Evolutionary conservation across 2,113 vertebrate genomes (phyloP).

Genomic region (Oryzias melastigma): DNA sequence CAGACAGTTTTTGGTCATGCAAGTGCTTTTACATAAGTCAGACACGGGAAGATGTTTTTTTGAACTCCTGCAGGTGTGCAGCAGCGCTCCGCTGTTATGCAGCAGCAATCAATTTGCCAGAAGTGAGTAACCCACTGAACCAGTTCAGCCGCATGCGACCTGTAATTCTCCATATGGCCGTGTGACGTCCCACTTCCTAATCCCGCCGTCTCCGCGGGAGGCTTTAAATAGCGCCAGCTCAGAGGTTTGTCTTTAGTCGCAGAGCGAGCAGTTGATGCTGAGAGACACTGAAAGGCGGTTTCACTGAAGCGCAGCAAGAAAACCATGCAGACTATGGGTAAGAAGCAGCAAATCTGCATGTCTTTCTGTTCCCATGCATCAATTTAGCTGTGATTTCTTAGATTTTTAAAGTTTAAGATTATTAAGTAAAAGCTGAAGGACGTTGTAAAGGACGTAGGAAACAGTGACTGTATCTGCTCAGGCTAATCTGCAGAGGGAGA

Average conservation of each 20-base stretch:
- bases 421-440: no score
- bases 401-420: no score
- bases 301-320: neutral
- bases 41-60: conserved; percentile 13
- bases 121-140: neutral
- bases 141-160: conserved; percentile 26
- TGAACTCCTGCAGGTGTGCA: neutral
- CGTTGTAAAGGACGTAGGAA: no score
- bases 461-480: neutral
- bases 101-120: neutral
- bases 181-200: conserved; percentile 46
- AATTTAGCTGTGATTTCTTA: neutral
- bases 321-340: conserved; percentile 63
- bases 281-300: neutral
- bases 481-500: neutral
- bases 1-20: neutral
- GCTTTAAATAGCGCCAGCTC: conserved; percentile 38
- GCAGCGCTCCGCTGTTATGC: neutral
- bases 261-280: neutral
- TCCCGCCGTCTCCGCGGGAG: conserved; percentile 11
- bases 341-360: conserved; percentile 20
- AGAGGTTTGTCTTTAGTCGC: conserved; percentile 8
- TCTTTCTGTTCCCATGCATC: neutral
- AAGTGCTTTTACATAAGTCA: neutral
- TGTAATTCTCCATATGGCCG: conserved; percentile 26